phyloP scores from a whole-genome alignment of 92 coral and sea anemone genomes.

The Metridium senile region DNA sequence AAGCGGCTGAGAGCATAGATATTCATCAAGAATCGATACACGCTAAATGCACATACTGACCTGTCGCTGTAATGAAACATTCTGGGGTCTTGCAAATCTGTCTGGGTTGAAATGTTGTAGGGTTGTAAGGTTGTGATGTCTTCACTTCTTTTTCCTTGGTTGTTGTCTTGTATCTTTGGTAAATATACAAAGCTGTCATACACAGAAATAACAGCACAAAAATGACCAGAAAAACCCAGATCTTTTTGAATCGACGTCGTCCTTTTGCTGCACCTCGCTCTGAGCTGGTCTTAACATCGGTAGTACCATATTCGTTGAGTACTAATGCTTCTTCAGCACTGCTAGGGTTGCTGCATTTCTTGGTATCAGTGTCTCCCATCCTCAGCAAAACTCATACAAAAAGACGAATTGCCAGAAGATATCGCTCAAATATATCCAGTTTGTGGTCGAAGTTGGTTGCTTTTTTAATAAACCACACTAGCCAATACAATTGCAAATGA shows the following conservation, averaged over 20 bases:
- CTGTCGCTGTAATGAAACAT: constrained; percentile 15
- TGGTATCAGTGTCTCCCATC: neutral
- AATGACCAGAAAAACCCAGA: neutral
- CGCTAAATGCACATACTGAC: neutral
- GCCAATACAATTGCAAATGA: neutral
- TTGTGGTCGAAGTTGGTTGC: neutral
- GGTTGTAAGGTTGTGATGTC: neutral
- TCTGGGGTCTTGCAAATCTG: neutral
- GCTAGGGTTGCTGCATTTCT: neutral
- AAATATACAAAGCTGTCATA: constrained; percentile 19
- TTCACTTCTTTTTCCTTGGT: too few species aligned
- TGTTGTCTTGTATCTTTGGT: neutral
- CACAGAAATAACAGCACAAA: constrained; percentile 20
- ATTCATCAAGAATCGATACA: neutral
- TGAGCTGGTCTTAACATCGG: neutral
- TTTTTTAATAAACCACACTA: neutral
- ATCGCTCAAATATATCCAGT: neutral
- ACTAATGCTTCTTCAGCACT: constrained; percentile 1
- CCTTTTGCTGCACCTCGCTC: neutral
- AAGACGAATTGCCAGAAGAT: neutral
- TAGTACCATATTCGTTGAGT: neutral
- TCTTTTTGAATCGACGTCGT: neutral
- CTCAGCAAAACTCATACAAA: neutral
- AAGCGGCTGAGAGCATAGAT: neutral
- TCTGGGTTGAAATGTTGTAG: neutral